Evolutionary conservation across 2,113 vertebrate species (phyloP).

Genomic region (Puntigrus tetrazona): DNA sequence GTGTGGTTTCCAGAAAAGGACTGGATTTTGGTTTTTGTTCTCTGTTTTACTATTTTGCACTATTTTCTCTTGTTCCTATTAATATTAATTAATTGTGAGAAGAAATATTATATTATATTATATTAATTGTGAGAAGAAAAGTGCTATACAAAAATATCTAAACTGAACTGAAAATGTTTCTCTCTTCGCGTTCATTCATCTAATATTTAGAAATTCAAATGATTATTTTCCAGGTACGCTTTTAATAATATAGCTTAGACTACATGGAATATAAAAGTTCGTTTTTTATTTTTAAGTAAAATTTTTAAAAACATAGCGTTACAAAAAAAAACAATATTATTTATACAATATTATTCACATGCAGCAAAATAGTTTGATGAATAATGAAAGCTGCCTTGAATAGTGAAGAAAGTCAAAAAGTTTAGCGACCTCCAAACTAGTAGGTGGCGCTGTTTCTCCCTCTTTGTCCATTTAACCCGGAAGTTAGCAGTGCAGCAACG

Average conservation of each 20-base stretch:
- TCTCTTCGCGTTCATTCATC: background rate
- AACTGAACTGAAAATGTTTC: background rate
- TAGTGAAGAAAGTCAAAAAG: background rate
- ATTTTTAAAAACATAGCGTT: background rate
- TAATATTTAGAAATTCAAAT: background rate
- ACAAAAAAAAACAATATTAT: background rate
- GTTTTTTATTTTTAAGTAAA: background rate
- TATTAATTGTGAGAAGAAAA: background rate
- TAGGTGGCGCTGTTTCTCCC: background rate
- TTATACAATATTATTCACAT: background rate
- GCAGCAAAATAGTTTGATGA: background rate
- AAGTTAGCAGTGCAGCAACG: background rate
- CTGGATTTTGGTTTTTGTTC: background rate
- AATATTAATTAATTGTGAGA: too few relatives aligned
- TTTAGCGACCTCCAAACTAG: background rate
- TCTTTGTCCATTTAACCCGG: constrained; percentile 19
- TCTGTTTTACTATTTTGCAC: too few relatives aligned
- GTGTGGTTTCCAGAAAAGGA: background rate
- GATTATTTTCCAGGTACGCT: background rate
- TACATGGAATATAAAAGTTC: background rate
- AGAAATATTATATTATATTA: too few relatives aligned
- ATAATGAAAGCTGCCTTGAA: background rate
- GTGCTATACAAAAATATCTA: too few relatives aligned
- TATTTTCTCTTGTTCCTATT: too few relatives aligned
- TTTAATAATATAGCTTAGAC: background rate